phyloP scores from a whole-genome alignment of 1,140 invertebrate genomes.

The Galendromus occidentalis region DNA sequence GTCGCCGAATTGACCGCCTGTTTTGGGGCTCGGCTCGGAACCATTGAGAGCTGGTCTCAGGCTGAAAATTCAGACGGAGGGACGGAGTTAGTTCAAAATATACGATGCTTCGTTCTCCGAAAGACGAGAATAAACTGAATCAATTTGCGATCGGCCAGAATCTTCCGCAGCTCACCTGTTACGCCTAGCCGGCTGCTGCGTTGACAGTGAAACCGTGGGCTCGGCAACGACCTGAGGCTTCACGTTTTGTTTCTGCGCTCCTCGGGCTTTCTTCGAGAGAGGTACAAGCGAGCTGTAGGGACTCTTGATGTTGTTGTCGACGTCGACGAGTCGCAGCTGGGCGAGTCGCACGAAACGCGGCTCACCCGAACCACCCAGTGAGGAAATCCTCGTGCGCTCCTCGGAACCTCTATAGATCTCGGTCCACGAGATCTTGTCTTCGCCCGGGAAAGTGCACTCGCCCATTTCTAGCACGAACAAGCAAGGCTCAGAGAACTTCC shows the following conservation, averaged over 20 bases:
- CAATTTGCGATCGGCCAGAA: neutral
- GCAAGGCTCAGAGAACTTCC: constrained; percentile 9
- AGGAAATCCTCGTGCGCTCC: constrained; percentile 5
- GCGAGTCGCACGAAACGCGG: constrained; percentile 5
- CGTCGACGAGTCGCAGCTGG: constrained; percentile 3
- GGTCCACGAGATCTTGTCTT: constrained; percentile 20
- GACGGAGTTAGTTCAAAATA: constrained; percentile 16
- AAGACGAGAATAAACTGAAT: neutral
- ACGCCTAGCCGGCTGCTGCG: neutral
- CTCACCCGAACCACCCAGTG: neutral
- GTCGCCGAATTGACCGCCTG: constrained; percentile 33
- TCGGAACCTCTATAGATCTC: constrained; percentile 1
- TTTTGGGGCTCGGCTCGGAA: neutral
- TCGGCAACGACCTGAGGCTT: constrained; percentile 2
- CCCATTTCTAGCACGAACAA: constrained; percentile 10
- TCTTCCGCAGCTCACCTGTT: neutral
- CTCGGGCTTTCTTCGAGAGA: neutral
- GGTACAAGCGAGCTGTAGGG: neutral
- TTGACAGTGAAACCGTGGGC: neutral
- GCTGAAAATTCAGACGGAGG: no score
- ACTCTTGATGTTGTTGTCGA: constrained; percentile 5
- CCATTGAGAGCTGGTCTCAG: neutral
- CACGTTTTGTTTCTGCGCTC: neutral
- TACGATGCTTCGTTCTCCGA: neutral
- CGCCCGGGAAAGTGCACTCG: constrained; percentile 32